Evolutionary conservation across 2,888 invertebrate genomes (phyloP), one percentile per base, ranked within the genome.

Genomic region (Troilus luridus): DNA sequence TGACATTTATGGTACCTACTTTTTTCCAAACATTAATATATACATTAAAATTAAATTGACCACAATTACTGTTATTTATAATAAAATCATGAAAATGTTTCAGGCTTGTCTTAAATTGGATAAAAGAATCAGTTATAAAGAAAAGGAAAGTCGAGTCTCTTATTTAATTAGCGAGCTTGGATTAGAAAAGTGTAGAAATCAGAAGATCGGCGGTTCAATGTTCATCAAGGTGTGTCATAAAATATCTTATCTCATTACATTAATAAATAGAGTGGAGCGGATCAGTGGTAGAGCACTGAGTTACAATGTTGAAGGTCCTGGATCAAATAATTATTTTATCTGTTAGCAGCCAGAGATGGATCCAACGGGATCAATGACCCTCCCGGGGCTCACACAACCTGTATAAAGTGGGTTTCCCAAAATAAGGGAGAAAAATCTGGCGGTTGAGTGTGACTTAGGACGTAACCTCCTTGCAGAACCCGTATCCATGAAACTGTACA

Each of bases 81-180:
- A 9, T 27, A 7, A 60, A 59, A 21, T 14, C 54, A 21, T 88
- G 41, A 19, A 91, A 60, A 27, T 88, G 88, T 93, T 93, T 41
- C 93, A 97, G 97, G 98, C 98, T 0, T 95, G 96, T 91, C 95
- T 98, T 91, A 97, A 97, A 91, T 95, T 98, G 94, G 98, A 98
- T 93, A 95, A 96, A 14, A 95, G 96, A 41, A 96, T 96, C 0
- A 94, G 95, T 1, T 94, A 94, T 1, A 93, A 95, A 14, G 96
- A 97, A 59, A 95, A 97, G 54, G 95, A 95, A 91, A 94, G 95
- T 41, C 96, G 96, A 91, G 97, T 98, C 77, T 95, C 96, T 91
- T 95, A 96, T 92, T 95, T 98, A 19, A 94, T 98, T 62, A 95
- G 96, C 91, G 96, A 97, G 93, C 95, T 98, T 8, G 97, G 97